Percentiles rank a stretch among this genome's conserved stretches.
Evolutionary conservation across 2,888 invertebrate species (phyloP).

Genomic region (Anticlea derivata): DNA sequence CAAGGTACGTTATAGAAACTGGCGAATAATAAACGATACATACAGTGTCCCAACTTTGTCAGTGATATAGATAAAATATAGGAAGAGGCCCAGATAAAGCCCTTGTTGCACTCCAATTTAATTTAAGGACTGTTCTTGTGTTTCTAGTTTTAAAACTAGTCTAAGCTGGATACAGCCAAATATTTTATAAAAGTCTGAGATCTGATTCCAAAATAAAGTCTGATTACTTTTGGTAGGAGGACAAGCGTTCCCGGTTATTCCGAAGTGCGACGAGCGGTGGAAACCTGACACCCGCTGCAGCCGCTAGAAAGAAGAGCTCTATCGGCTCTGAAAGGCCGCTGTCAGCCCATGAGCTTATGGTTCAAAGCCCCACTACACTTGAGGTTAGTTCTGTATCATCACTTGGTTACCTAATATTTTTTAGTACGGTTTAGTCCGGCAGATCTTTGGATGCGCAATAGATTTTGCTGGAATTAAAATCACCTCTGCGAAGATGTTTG

Average conservation of each 20-base stretch:
- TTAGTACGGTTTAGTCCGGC: no score
- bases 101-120: conserved; percentile 14
- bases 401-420: no score
- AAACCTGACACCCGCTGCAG: conserved; percentile 69
- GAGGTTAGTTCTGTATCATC: conserved; percentile 55
- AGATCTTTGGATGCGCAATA: no score
- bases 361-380: conserved; percentile 74
- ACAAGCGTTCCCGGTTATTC: conserved; percentile 86
- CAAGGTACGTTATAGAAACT: conserved; percentile 59
- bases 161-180: not conserved
- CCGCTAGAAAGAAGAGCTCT: conserved; percentile 74
- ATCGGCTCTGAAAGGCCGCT: conserved; percentile 67
- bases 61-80: conserved; percentile 1
- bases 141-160: no score
- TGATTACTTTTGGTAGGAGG: conserved; percentile 54
- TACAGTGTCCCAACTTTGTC: not conserved
- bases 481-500: no score
- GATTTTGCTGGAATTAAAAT: no score
- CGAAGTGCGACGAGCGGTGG: conserved; percentile 85
- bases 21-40: not conserved
- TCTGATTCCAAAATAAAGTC: not conserved
- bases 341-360: conserved; percentile 73
- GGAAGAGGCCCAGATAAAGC: not conserved
- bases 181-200: not conserved
- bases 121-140: no score